Base-by-base conservation (phyloP, 2,797 vertebrate species). In the Halcyon badia region DNA sequence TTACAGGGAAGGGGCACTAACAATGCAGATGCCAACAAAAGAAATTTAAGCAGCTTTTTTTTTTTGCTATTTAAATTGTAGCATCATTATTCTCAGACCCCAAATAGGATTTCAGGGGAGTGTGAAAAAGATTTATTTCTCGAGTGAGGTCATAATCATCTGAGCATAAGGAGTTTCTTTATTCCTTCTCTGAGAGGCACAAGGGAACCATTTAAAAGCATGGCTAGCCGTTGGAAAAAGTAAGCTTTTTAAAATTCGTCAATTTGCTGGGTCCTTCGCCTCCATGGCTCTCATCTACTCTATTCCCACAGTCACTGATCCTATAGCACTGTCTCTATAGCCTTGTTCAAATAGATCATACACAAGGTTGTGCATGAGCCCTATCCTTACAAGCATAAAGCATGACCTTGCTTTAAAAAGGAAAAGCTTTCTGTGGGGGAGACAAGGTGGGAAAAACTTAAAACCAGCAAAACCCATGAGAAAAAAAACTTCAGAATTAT, bases 51-150 rank as follows among this genome's bases (percentile, higher is more conserved):
- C 30, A 77, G 46, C 6, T 83, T 77, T 80, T 66, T 22, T 75
- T 64, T 25, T 87, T 64, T 69, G 35, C 68, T 91, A 62, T 68
- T 81, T 75, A 79, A 96, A 85, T 16, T 35, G 49, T n/a, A 65
- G 16, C 20, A 28, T 51, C 61, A 28, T 44, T 52, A 49, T 79
- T 82, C 69, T 94, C 22, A 49, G 42, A 39, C 11, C 35, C 91
- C 62, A 94, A 95, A 71, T n/a, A 79, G 48, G 57, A 46, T 85
- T 87, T 90, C 62, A 65, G 12, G 44, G n/a, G 11, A 83, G 7
- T 58, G 22, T 84, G 56, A 78, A 93, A 96, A 52, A 39, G 30
- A 18, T 82, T 80, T 89, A 81, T 92, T 91, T 68, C 46, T 33
- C 44, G 57, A 79, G 12, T 69, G 73, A 90, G 13, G 33, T 76